Conservation (phyloP, 2,888 invertebrate genomes). For the Protodeltote pygarga region DNA sequence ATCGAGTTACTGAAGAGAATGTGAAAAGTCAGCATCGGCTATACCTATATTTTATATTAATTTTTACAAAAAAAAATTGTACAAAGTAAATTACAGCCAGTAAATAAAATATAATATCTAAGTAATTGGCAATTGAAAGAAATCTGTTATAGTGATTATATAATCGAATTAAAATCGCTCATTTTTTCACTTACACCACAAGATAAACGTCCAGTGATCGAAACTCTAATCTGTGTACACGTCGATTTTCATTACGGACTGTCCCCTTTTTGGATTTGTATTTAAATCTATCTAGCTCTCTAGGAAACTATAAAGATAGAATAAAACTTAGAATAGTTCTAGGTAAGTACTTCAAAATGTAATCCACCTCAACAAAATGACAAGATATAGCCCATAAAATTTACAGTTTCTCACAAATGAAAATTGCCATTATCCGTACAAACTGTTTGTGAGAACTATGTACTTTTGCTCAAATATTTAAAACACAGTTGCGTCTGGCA, state of each 20-base stretch:
- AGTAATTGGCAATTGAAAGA: no score
- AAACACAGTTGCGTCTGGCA: slow-evolving; percentile 55
- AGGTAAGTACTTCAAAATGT: no score
- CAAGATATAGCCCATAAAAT: no score
- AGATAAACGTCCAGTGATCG: slow-evolving; percentile 53
- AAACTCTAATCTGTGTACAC: slow-evolving; percentile 69
- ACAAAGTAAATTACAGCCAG: no score
- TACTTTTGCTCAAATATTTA: slow-evolving; percentile 49
- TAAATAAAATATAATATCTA: no score
- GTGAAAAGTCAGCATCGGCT: no score
- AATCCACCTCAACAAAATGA: no score
- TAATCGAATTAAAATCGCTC: background rate
- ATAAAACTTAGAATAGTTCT: no score
- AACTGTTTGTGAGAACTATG: slow-evolving; percentile 41
- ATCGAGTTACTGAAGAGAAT: no score
- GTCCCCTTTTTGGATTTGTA: slow-evolving; percentile 73
- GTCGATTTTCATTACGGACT: slow-evolving; percentile 77
- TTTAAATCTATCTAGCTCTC: slow-evolving; percentile 52
- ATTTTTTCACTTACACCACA: slow-evolving; percentile 35
- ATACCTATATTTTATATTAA: no score
- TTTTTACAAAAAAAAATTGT: no score
- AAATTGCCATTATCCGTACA: slow-evolving; percentile 42
- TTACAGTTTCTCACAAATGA: slow-evolving; percentile 26
- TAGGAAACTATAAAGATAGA: no score
- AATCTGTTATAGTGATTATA: background rate